Evolutionary conservation across 2,797 vertebrate species (phyloP).

Genomic region (Gobio occitaniae): DNA sequence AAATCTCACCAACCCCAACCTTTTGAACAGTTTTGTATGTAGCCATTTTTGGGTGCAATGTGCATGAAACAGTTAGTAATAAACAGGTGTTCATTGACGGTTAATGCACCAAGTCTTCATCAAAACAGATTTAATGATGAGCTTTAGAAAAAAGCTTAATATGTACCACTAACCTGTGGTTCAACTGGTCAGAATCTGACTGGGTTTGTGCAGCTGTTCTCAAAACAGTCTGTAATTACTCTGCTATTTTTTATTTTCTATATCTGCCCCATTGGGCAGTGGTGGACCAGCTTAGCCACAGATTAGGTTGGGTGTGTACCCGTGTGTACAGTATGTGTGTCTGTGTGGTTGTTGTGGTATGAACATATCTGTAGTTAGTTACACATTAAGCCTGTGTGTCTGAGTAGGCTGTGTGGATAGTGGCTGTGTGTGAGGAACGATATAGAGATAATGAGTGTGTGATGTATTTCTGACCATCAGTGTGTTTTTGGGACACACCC

Average conservation of each 20-base stretch:
- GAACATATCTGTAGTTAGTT: constrained; percentile 8
- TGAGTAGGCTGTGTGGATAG: background rate
- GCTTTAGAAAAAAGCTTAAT: background rate
- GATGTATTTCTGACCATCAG: constrained; percentile 17
- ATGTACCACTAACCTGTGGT: constrained; percentile 24
- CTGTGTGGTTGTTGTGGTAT: constrained; percentile 14
- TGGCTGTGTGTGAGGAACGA: background rate
- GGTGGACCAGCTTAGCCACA: constrained; percentile 48
- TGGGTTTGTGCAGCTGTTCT: constrained; percentile 56
- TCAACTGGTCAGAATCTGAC: background rate
- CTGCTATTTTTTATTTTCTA: constrained; percentile 71
- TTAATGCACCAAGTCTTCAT: background rate
- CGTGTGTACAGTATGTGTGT: constrained; percentile 23
- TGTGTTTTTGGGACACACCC: constrained; percentile 30
- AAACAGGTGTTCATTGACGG: background rate
- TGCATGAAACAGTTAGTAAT: background rate
- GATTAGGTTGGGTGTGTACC: constrained; percentile 39
- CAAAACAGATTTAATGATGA: background rate
- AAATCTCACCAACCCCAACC: background rate
- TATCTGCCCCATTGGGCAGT: constrained; percentile 67
- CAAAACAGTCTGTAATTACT: constrained; percentile 74
- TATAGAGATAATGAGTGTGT: constrained; percentile 11
- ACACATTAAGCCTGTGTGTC: constrained; percentile 6
- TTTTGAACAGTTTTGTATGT: background rate
- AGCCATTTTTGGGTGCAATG: background rate